Percentiles rank a stretch among this genome's conserved stretches.
These are phyloP conservation scores for Microctenopoma stevenorrisi DNA, from an alignment of 2,797 vertebrate genomes.

Conservation along the genomic window DNA sequence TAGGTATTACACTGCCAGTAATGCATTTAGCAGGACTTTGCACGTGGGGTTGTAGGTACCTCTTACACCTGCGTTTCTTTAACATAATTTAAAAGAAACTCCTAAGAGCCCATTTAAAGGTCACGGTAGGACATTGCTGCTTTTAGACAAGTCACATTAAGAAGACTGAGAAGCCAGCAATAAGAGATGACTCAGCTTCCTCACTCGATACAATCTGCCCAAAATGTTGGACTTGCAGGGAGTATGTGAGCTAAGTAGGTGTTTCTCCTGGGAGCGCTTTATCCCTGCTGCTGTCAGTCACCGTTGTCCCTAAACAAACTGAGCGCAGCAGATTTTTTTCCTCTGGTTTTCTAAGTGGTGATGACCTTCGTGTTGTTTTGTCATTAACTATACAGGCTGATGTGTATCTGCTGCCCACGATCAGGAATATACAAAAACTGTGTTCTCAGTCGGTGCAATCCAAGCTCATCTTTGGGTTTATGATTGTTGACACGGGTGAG, in stretches of 20 bases:
- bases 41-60: constrained; percentile 17
- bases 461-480: background rate
- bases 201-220: constrained; percentile 4
- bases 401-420: background rate
- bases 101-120: background rate
- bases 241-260: constrained; percentile 28
- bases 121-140: background rate
- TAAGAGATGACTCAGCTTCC: constrained; percentile 34
- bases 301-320: constrained; percentile 13
- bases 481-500: background rate
- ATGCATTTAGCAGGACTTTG: constrained; percentile 28
- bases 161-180: background rate
- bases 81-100: background rate
- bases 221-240: constrained; percentile 18
- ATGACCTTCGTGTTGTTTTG: constrained; percentile 14
- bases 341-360: constrained; percentile 9
- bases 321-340: constrained; percentile 25
- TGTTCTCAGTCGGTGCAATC: background rate
- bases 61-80: background rate
- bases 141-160: background rate
- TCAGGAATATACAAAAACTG: background rate
- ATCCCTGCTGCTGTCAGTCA: constrained; percentile 43
- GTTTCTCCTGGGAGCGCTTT: constrained; percentile 19
- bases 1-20: constrained; percentile 36
- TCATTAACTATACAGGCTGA: background rate